Evolutionary conservation across 2,113 vertebrate genomes (phyloP), one percentile per base, ranked within the genome.

Genomic region (Abramis brama): DNA sequence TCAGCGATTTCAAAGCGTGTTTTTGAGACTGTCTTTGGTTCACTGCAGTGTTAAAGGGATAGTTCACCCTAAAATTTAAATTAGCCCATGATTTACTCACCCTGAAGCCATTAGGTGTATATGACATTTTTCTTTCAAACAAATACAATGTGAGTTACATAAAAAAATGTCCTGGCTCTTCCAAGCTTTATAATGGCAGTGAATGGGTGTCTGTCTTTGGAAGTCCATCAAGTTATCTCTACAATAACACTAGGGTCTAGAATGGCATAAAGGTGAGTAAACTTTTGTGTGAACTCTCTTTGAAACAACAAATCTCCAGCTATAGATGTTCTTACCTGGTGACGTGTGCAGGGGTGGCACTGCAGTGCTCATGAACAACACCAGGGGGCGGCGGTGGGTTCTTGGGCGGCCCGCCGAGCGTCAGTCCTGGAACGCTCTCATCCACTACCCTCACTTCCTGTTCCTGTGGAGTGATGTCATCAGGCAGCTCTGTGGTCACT

Each of bases 331-430:
- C 70, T 39, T 57, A 89, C 90, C 86, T 83, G 87, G 39, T 62
- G 87, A n/a, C 21, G 19, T 8, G 36, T 1, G 81, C 57, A 17
- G 70, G 47, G 0, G 50, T 50, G 79, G 33, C 86, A 23, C 87
- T 12, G 4, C 13, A 68, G 66, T 52, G 76, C 23, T 86, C 77
- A 27, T 91, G 91, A 6, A 55, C 59, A 33, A 83, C 9, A 11
- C 39, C 59, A 0, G 94, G 94, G 6, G 94, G 93, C 0, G 94
- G 94, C 15, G 94, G 94, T 0, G 94, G 94, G 79, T 94, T 91
- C 6, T 87, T 68, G 0, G 95, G 95, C 21, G 94, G 94, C 47
- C 91, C 92, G 2, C 86, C 87, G 10, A 71, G 25, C 55, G 83
- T 66, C 17, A 52, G 27, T 8, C 43, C 39, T 43, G 39, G 7